Base-by-base conservation (phyloP, 2,113 vertebrate species). In the Pomatostomus ruficeps region DNA sequence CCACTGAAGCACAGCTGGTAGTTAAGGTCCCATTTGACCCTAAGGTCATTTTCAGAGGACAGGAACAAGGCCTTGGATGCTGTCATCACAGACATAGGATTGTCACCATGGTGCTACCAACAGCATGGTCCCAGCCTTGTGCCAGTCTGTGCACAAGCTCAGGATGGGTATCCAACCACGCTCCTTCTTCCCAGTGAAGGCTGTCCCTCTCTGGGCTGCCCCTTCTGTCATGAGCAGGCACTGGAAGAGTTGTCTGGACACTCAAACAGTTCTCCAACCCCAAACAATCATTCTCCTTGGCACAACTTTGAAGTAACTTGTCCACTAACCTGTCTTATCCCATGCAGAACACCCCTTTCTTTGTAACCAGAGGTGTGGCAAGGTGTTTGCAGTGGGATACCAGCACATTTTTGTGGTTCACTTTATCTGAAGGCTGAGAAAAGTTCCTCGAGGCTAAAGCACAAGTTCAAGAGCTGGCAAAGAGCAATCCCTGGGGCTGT, bases 61-160 rank as follows among this genome's bases (percentile, higher is more conserved):
- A 67, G 38, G 25, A 87, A 49, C 14, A n/a, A 71, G 43, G 35
- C 57, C 21, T 63, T 49, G 42, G 42, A 18, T 25, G 23, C 3
- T 3, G 2, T 23, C 28, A 40, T 28, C 49, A 55, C 0, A 33
- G n/a, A 28, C 31, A 42, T 0, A 57, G 36, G 25, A n/a, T 20
- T 68, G 62, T 48, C 71, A 48, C n/a, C 0, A 0, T 59, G 35
- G 16, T 81, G 33, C 46, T 49, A 10, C 21, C 55, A 46, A 24
- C 5, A 81, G 46, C 1, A 0, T 11, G 31, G 43, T 25, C 26
- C 65, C 35, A 74, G 61, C 6, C 29, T 24, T 40, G 35, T 57
- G 46, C 20, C 48, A 59, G 36, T 17, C 10, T 38, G 62, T n/a
- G 54, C 33, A 20, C 10, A 29, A 52, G 40, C 18, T 36, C 25